These are phyloP conservation scores for Piaya cayana DNA, from an alignment of 2,113 vertebrate species.

Conservation along the genomic window DNA sequence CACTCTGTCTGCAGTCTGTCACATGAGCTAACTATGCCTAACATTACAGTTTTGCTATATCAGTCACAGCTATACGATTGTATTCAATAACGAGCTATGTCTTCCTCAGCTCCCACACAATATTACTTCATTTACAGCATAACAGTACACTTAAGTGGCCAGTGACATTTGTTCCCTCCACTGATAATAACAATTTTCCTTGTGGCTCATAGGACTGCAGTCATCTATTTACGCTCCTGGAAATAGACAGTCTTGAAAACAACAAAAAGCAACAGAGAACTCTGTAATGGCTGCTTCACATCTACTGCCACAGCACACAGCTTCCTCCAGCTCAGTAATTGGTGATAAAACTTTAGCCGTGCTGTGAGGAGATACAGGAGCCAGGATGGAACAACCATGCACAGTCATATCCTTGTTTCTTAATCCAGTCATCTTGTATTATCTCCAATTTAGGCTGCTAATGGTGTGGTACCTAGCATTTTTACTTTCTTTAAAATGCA, in stretches of 20 bases:
- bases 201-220: background rate
- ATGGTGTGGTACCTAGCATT: slow-evolving; percentile 1
- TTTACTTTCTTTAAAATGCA: background rate
- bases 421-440: background rate
- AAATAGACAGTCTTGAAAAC: background rate
- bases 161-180: background rate
- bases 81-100: background rate
- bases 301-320: background rate
- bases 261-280: background rate
- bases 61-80: background rate
- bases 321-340: background rate
- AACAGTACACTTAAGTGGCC: background rate
- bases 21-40: background rate
- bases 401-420: background rate
- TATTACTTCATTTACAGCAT: background rate
- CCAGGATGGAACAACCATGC: background rate
- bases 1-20: background rate
- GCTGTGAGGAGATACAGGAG: background rate
- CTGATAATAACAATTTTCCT: background rate
- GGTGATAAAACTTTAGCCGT: background rate
- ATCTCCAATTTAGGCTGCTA: slow-evolving; percentile 19
- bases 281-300: background rate
- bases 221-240: background rate
- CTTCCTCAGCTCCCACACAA: background rate
- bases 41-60: background rate